phyloP scores from a whole-genome alignment of 2,888 invertebrate species.

The Scaptomyza caliginosa region DNA sequence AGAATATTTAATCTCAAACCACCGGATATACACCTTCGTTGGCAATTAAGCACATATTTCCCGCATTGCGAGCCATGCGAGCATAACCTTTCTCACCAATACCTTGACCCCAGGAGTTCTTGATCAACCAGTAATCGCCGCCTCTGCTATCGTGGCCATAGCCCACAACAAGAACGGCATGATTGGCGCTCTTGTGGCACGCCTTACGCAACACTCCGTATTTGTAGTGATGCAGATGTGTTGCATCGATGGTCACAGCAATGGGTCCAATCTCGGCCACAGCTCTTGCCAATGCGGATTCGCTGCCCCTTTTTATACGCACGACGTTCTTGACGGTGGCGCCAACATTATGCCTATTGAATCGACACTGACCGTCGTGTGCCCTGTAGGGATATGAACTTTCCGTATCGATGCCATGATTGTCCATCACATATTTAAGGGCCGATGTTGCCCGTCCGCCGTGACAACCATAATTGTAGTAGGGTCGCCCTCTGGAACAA shows the following conservation, averaged over 20 bases:
- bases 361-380: constrained; percentile 87
- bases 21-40: constrained; percentile 91
- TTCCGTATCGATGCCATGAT: constrained; percentile 94
- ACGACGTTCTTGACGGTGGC: constrained; percentile 91
- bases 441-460: constrained; percentile 90
- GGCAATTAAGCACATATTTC: constrained; percentile 94
- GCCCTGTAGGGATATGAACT: constrained; percentile 93
- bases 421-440: constrained; percentile 91
- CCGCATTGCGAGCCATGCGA: constrained; percentile 92
- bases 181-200: constrained; percentile 88
- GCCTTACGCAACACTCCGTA: constrained; percentile 91
- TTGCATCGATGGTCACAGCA: constrained; percentile 94
- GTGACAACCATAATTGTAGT: constrained; percentile 94
- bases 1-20: too few species aligned
- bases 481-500: constrained; percentile 88
- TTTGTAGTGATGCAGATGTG: constrained; percentile 92
- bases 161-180: constrained; percentile 86
- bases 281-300: constrained; percentile 89
- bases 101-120: constrained; percentile 87
- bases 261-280: constrained; percentile 93
- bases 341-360: constrained; percentile 87
- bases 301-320: constrained; percentile 88
- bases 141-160: constrained; percentile 82
- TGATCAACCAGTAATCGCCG: constrained; percentile 88
- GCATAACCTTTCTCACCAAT: constrained; percentile 95